These are phyloP conservation scores for Lasius platythorax DNA, from an alignment of 2,888 invertebrate genomes.

Conservation along the genomic window DNA sequence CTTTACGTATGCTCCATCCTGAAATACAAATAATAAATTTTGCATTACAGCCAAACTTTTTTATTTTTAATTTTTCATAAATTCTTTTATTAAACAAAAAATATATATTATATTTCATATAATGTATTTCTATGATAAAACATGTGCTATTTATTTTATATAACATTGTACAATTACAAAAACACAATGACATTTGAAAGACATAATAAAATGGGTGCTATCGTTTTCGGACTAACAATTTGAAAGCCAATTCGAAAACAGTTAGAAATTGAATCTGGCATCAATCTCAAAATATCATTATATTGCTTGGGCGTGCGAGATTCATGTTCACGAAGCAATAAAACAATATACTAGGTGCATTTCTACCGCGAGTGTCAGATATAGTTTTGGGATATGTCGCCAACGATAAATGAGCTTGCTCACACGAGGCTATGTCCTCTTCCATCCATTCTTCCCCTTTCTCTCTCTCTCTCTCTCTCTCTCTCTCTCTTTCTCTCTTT, in stretches of 20 bases:
- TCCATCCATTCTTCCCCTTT: neutral
- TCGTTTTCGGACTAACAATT: neutral
- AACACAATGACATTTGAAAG: neutral
- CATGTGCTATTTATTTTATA: neutral
- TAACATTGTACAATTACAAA: neutral
- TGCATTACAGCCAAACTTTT: slow-evolving; percentile 40
- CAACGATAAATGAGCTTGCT: neutral
- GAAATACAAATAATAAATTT: slow-evolving; percentile 79
- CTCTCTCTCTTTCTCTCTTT: neutral
- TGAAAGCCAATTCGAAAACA: neutral
- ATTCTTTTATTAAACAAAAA: neutral
- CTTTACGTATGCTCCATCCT: slow-evolving; percentile 86
- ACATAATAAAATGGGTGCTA: neutral
- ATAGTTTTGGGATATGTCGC: slow-evolving; percentile 10
- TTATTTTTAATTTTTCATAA: neutral
- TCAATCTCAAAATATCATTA: neutral
- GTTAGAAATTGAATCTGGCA: neutral
- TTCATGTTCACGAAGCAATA: neutral
- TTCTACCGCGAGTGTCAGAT: neutral
- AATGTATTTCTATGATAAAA: neutral
- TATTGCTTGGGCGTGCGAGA: neutral
- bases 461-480: neutral
- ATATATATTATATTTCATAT: neutral
- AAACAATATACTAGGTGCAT: neutral
- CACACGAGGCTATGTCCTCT: neutral